Percentiles rank a stretch among this genome's conserved stretches.
Evolutionary conservation across 2,888 invertebrate species (phyloP).

Genomic region (Silvanus unidentatus): DNA sequence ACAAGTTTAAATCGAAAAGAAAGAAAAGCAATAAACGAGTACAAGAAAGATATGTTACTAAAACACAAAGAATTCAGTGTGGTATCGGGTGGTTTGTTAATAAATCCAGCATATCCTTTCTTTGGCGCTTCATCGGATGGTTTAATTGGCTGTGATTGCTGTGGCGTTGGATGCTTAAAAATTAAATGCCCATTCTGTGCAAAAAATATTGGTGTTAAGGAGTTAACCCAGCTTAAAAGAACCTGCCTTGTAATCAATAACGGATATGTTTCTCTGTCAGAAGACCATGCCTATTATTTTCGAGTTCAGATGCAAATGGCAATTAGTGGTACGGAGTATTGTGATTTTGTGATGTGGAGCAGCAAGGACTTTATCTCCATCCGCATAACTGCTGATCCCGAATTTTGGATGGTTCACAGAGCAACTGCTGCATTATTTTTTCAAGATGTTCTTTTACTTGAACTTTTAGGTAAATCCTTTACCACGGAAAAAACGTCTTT

Average conservation of each 20-base stretch:
- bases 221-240: background rate
- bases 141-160: constrained; percentile 9
- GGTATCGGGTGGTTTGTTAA: background rate
- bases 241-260: background rate
- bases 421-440: no score
- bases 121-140: constrained; percentile 12
- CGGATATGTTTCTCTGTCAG: background rate
- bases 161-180: constrained; percentile 11
- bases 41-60: no score
- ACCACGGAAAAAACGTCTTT: no score
- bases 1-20: no score
- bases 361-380: no score
- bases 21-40: no score
- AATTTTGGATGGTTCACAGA: no score
- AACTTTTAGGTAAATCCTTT: no score
- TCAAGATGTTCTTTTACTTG: no score
- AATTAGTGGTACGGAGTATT: constrained; percentile 3
- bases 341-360: constrained; percentile 8
- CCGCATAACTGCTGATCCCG: no score
- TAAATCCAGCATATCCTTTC: background rate
- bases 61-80: no score
- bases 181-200: constrained; percentile 11
- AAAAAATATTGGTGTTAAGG: constrained; percentile 4
- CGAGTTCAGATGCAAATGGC: constrained; percentile 9
- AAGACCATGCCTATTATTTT: constrained; percentile 24